Conservation (phyloP, 2,888 invertebrate species). For the Trichopria drosophilae region DNA sequence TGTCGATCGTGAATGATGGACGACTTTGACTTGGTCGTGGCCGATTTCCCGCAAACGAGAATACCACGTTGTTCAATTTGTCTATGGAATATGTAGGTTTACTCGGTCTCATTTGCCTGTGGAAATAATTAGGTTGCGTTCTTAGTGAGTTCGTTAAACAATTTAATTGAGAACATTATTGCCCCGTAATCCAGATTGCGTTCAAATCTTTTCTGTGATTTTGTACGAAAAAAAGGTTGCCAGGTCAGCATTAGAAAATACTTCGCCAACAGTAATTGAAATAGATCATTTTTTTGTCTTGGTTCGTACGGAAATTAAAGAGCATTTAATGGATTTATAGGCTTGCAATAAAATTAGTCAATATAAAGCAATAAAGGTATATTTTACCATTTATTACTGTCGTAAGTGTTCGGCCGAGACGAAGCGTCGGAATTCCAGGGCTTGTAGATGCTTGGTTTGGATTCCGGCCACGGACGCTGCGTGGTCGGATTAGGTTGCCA, state of each 20-base stretch:
- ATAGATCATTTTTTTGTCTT: no score
- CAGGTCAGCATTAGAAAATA: no score
- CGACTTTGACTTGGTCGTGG: slow-evolving; percentile 20
- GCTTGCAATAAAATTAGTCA: no score
- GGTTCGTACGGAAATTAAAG: no score
- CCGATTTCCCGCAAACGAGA: slow-evolving; percentile 16
- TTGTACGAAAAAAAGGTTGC: no score
- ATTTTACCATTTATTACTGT: slow-evolving; percentile 47
- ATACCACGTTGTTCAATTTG: slow-evolving; percentile 10
- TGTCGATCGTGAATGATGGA: slow-evolving; percentile 42
- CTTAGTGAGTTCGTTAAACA: no score
- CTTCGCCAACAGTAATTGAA: no score
- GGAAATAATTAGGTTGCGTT: not conserved
- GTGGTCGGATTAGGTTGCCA: slow-evolving; percentile 68
- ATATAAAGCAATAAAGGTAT: no score
- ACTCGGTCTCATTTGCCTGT: slow-evolving; percentile 51
- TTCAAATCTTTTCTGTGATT: not conserved
- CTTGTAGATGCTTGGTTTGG: slow-evolving; percentile 48
- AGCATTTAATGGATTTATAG: no score
- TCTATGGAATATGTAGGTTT: slow-evolving; percentile 41
- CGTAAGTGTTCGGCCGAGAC: slow-evolving; percentile 44
- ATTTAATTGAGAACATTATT: slow-evolving; percentile 9
- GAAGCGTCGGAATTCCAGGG: slow-evolving; percentile 50
- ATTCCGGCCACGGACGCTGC: slow-evolving; percentile 54
- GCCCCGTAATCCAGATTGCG: not conserved